These are phyloP conservation scores for Sus cebifrons DNA, from an alignment of 2,797 vertebrate genomes.

Conservation along the genomic window DNA sequence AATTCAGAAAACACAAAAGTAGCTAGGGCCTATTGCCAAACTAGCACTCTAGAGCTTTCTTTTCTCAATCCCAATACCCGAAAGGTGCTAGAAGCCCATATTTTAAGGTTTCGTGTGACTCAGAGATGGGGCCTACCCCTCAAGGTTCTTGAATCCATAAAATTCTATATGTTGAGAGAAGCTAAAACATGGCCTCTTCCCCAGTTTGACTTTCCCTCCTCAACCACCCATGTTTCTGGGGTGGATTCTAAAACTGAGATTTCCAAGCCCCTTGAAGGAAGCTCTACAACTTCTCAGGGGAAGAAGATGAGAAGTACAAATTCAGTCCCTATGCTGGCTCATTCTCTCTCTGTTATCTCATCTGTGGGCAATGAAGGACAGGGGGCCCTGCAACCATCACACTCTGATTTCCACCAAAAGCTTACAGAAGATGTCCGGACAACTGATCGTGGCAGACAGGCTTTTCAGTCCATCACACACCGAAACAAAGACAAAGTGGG, in stretches of 20 bases:
- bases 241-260: not conserved
- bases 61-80: constrained; percentile 58
- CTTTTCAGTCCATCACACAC: not conserved
- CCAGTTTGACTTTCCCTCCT: not conserved
- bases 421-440: not conserved
- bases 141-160: constrained; percentile 65
- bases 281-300: not conserved
- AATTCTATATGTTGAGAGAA: constrained; percentile 57
- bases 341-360: not conserved
- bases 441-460: not conserved
- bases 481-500: not conserved
- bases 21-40: not conserved
- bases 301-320: not conserved
- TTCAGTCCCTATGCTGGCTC: not conserved
- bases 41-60: not conserved
- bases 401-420: not conserved
- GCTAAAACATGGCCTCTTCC: constrained; percentile 46
- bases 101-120: constrained; percentile 65
- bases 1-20: not conserved
- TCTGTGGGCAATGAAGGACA: not conserved
- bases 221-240: not conserved
- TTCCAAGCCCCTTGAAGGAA: not conserved
- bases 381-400: not conserved
- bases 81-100: constrained; percentile 64
- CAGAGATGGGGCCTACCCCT: constrained; percentile 61